Conservation (phyloP, 2,113 vertebrate species). For the Haliaeetus leucogaster region DNA sequence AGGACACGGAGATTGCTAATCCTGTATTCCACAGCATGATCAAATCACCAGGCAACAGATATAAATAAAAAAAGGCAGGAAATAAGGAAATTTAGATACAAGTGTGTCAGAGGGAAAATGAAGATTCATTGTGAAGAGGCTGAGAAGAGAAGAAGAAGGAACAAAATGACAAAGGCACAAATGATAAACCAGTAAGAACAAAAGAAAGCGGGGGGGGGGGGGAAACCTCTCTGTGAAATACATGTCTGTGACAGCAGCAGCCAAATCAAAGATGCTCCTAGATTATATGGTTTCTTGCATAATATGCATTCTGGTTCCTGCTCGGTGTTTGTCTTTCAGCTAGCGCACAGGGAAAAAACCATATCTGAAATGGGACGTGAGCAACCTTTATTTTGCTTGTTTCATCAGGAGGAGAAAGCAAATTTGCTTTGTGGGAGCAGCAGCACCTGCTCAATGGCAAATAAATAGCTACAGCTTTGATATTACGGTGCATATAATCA, state of each 20-base stretch:
- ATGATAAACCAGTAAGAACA: constrained; percentile 62
- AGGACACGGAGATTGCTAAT: constrained; percentile 91
- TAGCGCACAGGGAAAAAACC: constrained; percentile 45
- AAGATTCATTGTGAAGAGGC: constrained; percentile 93
- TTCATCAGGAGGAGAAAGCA: constrained; percentile 64
- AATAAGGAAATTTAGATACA: constrained; percentile 95
- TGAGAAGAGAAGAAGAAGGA: constrained; percentile 61
- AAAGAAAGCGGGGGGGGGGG: not conserved
- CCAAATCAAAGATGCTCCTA: constrained; percentile 68
- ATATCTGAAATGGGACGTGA: constrained; percentile 73
- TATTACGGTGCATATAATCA: constrained; percentile 44
- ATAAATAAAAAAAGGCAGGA: constrained; percentile 95
- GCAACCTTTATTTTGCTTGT: constrained; percentile 71
- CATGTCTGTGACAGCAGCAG: constrained; percentile 56
- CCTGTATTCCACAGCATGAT: constrained; percentile 92
- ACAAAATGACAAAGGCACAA: constrained; percentile 66
- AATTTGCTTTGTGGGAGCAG: constrained; percentile 71
- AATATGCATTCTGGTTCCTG: constrained; percentile 72
- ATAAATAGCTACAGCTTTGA: constrained; percentile 56
- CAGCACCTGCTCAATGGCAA: constrained; percentile 65
- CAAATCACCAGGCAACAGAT: constrained; percentile 94
- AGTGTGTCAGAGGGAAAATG: constrained; percentile 92
- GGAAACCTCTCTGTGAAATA: constrained; percentile 1
- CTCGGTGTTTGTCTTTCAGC: constrained; percentile 34
- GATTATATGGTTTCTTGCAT: constrained; percentile 77